These are phyloP conservation scores for Hipposideros armiger DNA, from an alignment of 2,113 vertebrate genomes.

Conservation along the genomic window DNA sequence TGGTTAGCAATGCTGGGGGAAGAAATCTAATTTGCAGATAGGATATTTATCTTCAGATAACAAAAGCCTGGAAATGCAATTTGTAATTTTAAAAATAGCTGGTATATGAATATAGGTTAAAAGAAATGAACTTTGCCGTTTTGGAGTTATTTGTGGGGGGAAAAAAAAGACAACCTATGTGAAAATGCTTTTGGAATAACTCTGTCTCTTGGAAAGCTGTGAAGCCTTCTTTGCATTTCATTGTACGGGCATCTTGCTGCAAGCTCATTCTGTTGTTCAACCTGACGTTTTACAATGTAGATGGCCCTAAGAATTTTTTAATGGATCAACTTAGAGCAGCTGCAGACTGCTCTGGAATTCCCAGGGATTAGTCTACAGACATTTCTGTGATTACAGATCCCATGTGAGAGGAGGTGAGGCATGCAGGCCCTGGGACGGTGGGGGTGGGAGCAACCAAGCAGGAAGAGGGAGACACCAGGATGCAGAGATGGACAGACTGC, in stretches of 20 bases:
- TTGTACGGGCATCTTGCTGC: conserved; percentile 59
- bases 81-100: conserved; percentile 72
- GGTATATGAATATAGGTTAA: conserved; percentile 55
- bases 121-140: conserved; percentile 64
- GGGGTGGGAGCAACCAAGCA: neutral
- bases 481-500: neutral
- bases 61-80: conserved; percentile 49
- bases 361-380: conserved; percentile 65
- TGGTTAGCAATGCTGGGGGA: conserved; percentile 55
- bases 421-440: neutral
- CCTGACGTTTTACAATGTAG: conserved; percentile 77
- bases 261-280: conserved; percentile 78
- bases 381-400: conserved; percentile 70
- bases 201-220: conserved; percentile 47
- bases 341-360: conserved; percentile 70
- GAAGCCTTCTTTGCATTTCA: conserved; percentile 63
- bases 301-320: conserved; percentile 75
- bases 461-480: neutral
- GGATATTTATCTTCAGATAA: conserved; percentile 78
- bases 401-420: conserved; percentile 53
- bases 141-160: conserved; percentile 39
- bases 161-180: neutral
- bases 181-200: conserved; percentile 57
- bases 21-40: conserved; percentile 64
- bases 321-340: conserved; percentile 77